These are phyloP conservation scores for Aricia agestis DNA, from an alignment of 1,140 invertebrate species.

Conservation along the genomic window DNA sequence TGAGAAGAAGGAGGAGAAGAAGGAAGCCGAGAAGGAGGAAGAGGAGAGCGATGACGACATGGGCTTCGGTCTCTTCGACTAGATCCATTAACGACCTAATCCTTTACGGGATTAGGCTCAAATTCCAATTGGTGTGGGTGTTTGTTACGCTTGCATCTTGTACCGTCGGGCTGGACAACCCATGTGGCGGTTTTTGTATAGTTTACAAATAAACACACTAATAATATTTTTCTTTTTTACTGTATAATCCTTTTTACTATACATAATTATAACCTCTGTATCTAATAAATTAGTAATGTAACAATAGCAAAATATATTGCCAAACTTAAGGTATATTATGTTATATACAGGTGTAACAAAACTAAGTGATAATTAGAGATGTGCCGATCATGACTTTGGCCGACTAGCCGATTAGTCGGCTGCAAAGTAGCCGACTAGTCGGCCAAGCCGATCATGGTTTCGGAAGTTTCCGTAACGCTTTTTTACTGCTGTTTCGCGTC, in stretches of 20 bases:
- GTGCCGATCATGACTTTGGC: too few species aligned
- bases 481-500: too few species aligned
- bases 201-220: slow-evolving; percentile 28
- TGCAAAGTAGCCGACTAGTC: too few species aligned
- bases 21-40: slow-evolving; percentile 87
- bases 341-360: too few species aligned
- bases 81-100: slow-evolving; percentile 61
- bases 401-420: too few species aligned
- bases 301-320: too few species aligned
- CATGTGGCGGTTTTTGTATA: slow-evolving; percentile 48
- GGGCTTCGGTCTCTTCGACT: slow-evolving; percentile 97
- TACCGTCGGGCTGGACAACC: slow-evolving; percentile 55
- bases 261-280: too few species aligned
- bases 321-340: too few species aligned
- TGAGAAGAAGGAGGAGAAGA: slow-evolving; percentile 82
- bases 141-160: slow-evolving; percentile 28
- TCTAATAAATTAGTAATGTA: too few species aligned
- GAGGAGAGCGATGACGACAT: slow-evolving; percentile 96
- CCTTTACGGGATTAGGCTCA: background rate
- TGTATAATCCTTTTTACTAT: background rate
- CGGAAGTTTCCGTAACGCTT: too few species aligned
- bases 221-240: slow-evolving; percentile 26
- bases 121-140: slow-evolving; percentile 16
- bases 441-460: too few species aligned
- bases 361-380: too few species aligned